These are phyloP conservation scores for Stenurella melanura DNA, from an alignment of 2,888 invertebrate species.

Conservation along the genomic window DNA sequence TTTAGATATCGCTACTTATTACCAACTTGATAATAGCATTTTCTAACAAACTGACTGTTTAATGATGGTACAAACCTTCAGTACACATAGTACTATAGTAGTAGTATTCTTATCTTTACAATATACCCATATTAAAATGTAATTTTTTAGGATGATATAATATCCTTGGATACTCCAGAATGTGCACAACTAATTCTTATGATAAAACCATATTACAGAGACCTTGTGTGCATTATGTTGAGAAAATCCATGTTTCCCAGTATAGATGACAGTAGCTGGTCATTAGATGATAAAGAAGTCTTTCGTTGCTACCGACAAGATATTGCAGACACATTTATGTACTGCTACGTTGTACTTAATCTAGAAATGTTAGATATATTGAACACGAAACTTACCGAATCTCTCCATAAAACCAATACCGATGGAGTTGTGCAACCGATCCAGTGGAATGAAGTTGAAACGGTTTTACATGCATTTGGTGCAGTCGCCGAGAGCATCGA, in stretches of 20 bases:
- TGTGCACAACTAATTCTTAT: slow-evolving; percentile 75
- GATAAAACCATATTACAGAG: slow-evolving; percentile 86
- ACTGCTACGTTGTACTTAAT: slow-evolving; percentile 89
- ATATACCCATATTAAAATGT: slow-evolving; percentile 11
- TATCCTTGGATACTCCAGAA: slow-evolving; percentile 73
- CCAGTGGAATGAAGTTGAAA: slow-evolving; percentile 79
- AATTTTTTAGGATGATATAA: slow-evolving; percentile 78
- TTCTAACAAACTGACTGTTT: too few species aligned
- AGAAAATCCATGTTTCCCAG: slow-evolving; percentile 86
- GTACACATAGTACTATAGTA: too few species aligned
- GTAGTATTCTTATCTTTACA: not conserved
- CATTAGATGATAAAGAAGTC: slow-evolving; percentile 88
- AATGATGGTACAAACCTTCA: too few species aligned
- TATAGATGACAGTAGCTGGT: slow-evolving; percentile 76
- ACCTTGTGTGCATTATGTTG: slow-evolving; percentile 84
- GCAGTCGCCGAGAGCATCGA: slow-evolving; percentile 80
- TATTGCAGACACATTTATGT: slow-evolving; percentile 77
- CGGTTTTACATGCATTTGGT: slow-evolving; percentile 80
- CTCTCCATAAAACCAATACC: slow-evolving; percentile 72
- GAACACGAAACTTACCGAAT: slow-evolving; percentile 78
- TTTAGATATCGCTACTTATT: too few species aligned
- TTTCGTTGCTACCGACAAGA: slow-evolving; percentile 81
- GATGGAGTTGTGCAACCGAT: slow-evolving; percentile 58
- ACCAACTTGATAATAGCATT: too few species aligned
- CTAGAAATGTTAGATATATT: slow-evolving; percentile 83